Percentiles rank a stretch among this genome's conserved stretches.
Evolutionary conservation across 1,140 invertebrate genomes (phyloP).

Genomic region (Leptinotarsa lineolata): DNA sequence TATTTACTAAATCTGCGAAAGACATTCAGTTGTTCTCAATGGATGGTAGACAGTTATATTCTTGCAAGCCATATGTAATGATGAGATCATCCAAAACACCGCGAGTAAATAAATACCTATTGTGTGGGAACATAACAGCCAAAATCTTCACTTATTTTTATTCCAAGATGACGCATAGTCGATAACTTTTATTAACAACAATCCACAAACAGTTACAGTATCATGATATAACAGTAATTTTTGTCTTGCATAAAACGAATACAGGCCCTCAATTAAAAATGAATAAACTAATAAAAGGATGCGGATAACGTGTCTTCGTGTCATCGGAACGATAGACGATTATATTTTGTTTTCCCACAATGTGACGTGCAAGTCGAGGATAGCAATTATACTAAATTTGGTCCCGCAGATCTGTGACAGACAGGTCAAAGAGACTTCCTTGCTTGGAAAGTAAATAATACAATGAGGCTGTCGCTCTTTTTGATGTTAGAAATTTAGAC

Average conservation of each 20-base stretch:
- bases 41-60: too few species aligned
- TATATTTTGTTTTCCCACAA: conserved; percentile 6
- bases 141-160: too few species aligned
- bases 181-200: too few species aligned
- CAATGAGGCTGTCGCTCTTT: background rate
- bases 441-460: background rate
- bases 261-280: background rate
- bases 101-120: too few species aligned
- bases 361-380: background rate
- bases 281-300: background rate
- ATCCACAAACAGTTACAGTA: too few species aligned
- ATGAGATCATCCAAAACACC: too few species aligned
- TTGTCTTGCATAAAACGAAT: background rate
- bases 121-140: too few species aligned
- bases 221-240: background rate
- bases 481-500: conserved; percentile 2
- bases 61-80: too few species aligned
- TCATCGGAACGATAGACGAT: background rate
- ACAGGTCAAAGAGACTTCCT: background rate
- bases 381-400: conserved; percentile 7
- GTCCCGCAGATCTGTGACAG: conserved; percentile 1
- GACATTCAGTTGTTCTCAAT: too few species aligned
- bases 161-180: too few species aligned
- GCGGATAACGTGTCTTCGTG: background rate
- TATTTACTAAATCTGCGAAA: too few species aligned